A percentile compares a stretch with the other conserved stretches of the same genome.
phyloP scores from a whole-genome alignment of 2,113 vertebrate species.

The Leiothrix lutea region DNA sequence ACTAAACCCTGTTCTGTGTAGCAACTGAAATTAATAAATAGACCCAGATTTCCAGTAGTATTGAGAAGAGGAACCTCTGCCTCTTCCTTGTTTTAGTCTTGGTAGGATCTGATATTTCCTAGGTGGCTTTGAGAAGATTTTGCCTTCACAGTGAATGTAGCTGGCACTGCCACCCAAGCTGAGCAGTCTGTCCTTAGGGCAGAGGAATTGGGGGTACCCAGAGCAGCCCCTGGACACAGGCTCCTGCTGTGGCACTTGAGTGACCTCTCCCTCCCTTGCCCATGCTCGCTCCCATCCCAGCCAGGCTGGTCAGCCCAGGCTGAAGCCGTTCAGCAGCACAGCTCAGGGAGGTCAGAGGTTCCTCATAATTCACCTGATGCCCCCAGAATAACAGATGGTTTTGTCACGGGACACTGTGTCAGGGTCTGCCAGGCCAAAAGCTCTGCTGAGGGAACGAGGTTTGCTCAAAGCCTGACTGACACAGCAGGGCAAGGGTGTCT shows the following conservation, averaged over 20 bases:
- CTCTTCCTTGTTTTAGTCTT: not conserved
- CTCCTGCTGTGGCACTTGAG: not conserved
- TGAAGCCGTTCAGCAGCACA: not conserved
- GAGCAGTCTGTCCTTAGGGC: rapidly evolving
- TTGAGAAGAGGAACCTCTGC: not conserved
- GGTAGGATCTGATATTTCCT: not conserved
- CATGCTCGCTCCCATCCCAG: rapidly evolving
- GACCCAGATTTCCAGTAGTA: not conserved
- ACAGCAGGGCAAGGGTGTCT: not conserved
- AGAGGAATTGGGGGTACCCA: not conserved
- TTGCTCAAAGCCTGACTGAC: not conserved
- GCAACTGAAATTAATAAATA: not conserved
- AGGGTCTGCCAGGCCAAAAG: not conserved
- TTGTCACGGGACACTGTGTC: not conserved
- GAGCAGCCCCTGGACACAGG: not conserved
- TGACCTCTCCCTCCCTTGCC: not conserved
- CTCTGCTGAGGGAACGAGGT: rapidly evolving
- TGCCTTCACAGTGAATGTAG: rapidly evolving
- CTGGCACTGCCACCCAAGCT: not conserved
- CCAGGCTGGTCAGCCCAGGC: not conserved
- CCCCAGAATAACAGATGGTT: not conserved
- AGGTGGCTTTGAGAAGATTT: not conserved
- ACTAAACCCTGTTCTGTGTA: not conserved
- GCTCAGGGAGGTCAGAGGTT: not conserved
- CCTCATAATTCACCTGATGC: not conserved